phyloP scores from a whole-genome alignment of 2,113 vertebrate genomes.

The Saimiri boliviensis region DNA sequence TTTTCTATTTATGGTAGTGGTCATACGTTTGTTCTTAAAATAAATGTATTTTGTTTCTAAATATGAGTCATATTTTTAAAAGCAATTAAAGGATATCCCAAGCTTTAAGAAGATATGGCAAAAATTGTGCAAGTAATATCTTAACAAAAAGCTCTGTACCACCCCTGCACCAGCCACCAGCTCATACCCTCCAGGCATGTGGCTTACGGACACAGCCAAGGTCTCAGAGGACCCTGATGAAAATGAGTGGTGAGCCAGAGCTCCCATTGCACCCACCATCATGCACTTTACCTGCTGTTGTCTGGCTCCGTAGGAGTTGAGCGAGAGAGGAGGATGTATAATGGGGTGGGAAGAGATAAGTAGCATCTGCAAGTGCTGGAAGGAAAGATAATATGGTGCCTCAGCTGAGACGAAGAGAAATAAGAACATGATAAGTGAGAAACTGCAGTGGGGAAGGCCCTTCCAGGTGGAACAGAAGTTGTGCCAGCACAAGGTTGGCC shows the following conservation, averaged over 20 bases:
- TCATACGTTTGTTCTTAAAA: background rate
- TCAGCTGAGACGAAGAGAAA: background rate
- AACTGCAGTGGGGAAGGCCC: background rate
- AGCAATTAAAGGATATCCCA: background rate
- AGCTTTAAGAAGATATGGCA: background rate
- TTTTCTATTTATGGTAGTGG: background rate
- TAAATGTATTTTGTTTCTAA: background rate
- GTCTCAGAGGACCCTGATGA: background rate
- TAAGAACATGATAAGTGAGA: background rate
- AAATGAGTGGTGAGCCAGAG: background rate
- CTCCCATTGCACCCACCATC: accelerated
- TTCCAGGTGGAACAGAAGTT: background rate
- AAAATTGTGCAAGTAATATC: background rate
- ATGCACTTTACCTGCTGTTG: background rate
- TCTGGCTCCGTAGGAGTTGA: background rate
- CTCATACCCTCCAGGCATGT: background rate
- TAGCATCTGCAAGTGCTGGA: background rate
- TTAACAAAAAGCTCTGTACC: background rate
- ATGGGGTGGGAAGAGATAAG: background rate
- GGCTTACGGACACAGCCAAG: background rate
- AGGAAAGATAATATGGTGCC: background rate
- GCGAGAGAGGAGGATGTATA: background rate
- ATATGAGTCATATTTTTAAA: background rate
- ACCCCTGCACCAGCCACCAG: no score
- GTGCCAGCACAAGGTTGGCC: background rate